Conservation (phyloP, 30 jellyfish, hydroid and myxozoan species). For the Clytia hemisphaerica region DNA sequence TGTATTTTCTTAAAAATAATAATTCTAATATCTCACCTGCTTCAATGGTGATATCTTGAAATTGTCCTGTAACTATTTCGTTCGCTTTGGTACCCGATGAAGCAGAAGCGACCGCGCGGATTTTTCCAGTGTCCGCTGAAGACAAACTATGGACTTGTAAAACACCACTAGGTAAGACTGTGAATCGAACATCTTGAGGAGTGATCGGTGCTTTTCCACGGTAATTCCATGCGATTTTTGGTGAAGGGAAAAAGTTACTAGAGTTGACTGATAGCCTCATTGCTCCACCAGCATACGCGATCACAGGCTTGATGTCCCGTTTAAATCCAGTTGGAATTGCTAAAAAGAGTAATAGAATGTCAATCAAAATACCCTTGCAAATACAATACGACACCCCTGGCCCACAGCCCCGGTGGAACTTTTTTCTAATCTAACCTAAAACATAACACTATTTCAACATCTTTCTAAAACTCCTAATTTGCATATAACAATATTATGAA, state of each 20-base stretch:
- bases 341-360: not conserved
- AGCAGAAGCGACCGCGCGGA: constrained; percentile 55
- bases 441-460: no score
- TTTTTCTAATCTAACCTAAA: no score
- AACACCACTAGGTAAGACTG: constrained; percentile 78
- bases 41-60: constrained; percentile 32
- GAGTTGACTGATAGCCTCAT: constrained; percentile 55
- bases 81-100: constrained; percentile 22
- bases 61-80: constrained; percentile 30
- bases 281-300: constrained; percentile 73
- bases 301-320: constrained; percentile 27
- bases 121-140: constrained; percentile 58
- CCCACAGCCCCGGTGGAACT: no score
- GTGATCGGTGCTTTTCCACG: constrained; percentile 50
- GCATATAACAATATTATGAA: no score
- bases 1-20: no score
- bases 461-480: no score
- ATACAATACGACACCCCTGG: not conserved
- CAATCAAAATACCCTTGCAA: not conserved
- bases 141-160: constrained; percentile 36
- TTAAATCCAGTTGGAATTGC: constrained; percentile 39
- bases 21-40: constrained; percentile 61
- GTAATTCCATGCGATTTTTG: constrained; percentile 74
- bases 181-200: constrained; percentile 53
- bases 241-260: constrained; percentile 61